Base-by-base conservation (phyloP, 2,888 invertebrate genomes). In the Phyllotreta cruciferae region DNA sequence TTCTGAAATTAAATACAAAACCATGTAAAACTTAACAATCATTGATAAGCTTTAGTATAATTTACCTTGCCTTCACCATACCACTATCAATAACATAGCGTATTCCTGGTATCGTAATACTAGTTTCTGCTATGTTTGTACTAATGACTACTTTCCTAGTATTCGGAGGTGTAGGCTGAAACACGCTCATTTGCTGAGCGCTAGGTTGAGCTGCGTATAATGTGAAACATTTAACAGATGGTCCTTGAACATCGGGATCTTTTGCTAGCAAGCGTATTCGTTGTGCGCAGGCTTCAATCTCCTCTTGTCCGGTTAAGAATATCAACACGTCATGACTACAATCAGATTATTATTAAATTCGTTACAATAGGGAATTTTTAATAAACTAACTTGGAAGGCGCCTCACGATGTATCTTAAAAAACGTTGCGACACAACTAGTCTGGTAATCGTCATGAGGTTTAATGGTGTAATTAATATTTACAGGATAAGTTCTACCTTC, bases 41-140 rank as follows among this genome's bases (percentile, higher is more conserved):
- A 42, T 7, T 55, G 24, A 6, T 53, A 5, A 55, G 42, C 47
- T 6, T 53, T 37, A 41, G 54, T 53, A 14, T 49, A 52, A 70
- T 79, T 76, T 80, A 91, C 88, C 92, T 90, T 69, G 90, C 89
- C 83, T 98, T 98, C 0, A 96, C 96, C 80, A 91, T 90, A 0
- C 98, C 97, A 61, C 92, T 88, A 77, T 98, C 98, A 62, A 98
- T 90, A 7, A 98, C 94, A 82, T 89, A 92, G 74, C 91, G 91
- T 70, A 98, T 92, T 56, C 94, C 92, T 60, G 91, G 91, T 72
- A 99, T 98, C 0, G 98, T 99, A 35, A 99, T 88, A 1, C 98
- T 98, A 0, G 98, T 96, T 83, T 99, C 99, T 0, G 99, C 98
- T 68, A 99, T 94, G 80, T 99, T 99, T 36, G 99, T 99, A 5